These are phyloP conservation scores for Drosophila kambysellisi DNA, from an alignment of 2,888 invertebrate genomes.

Conservation along the genomic window DNA sequence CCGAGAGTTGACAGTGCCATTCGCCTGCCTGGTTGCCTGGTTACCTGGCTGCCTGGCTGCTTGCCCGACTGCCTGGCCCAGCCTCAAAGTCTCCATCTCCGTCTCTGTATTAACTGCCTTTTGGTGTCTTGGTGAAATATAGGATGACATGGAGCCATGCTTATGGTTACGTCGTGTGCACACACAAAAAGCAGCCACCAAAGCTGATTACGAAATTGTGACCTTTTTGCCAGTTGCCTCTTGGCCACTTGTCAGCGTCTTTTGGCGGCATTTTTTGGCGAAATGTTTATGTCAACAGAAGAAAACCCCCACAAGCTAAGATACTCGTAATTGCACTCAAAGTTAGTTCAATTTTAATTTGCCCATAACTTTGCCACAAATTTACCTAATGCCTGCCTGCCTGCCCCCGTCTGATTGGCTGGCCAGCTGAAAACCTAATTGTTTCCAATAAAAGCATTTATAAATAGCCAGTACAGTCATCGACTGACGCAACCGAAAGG, in stretches of 20 bases:
- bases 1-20: slow-evolving; percentile 70
- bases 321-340: slow-evolving; percentile 58
- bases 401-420: slow-evolving; percentile 16
- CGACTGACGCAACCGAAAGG: not conserved
- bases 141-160: slow-evolving; percentile 79
- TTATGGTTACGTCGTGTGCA: slow-evolving; percentile 73
- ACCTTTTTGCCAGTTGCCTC: slow-evolving; percentile 66
- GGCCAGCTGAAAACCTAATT: slow-evolving; percentile 12
- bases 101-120: slow-evolving; percentile 20
- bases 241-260: slow-evolving; percentile 73
- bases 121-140: slow-evolving; percentile 74
- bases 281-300: slow-evolving; percentile 80
- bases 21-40: slow-evolving; percentile 34
- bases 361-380: slow-evolving; percentile 65
- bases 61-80: slow-evolving; percentile 16
- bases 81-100: slow-evolving; percentile 19
- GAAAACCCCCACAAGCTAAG: slow-evolving; percentile 17
- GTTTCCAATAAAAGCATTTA: slow-evolving; percentile 16
- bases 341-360: slow-evolving; percentile 66
- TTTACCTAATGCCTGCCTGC: slow-evolving; percentile 39
- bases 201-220: slow-evolving; percentile 77
- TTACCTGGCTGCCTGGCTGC: slow-evolving; percentile 10
- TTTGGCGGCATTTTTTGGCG: slow-evolving; percentile 71
- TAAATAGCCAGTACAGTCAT: slow-evolving; percentile 2
- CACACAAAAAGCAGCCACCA: slow-evolving; percentile 40